A percentile compares a stretch with the other conserved stretches of the same genome.
These are phyloP conservation scores for Triops cancriformis DNA, from an alignment of 1,140 invertebrate species.

Conservation along the genomic window DNA sequence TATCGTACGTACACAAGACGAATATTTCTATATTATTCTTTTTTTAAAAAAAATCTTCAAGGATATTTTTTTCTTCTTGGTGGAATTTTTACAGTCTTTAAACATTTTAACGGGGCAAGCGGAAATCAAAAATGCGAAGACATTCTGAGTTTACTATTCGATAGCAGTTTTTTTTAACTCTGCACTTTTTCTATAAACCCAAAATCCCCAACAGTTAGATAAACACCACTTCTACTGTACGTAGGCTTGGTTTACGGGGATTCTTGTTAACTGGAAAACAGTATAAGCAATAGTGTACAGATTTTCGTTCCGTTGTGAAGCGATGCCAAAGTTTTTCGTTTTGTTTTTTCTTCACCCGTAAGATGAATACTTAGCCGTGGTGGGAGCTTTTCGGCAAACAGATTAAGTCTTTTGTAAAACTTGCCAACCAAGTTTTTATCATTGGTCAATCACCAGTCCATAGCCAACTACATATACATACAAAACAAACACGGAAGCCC, in stretches of 20 bases:
- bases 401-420: neutral
- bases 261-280: neutral
- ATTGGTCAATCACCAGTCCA: too few species aligned
- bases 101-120: neutral
- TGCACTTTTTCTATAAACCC: neutral
- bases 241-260: neutral
- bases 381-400: neutral
- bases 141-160: neutral
- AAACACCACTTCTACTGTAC: neutral
- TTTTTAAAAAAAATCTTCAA: too few species aligned
- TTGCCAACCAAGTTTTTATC: too few species aligned
- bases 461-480: too few species aligned
- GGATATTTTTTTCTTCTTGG: too few species aligned
- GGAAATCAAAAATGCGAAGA: neutral
- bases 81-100: neutral
- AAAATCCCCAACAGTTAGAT: neutral
- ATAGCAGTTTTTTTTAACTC: neutral
- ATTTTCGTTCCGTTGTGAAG: neutral
- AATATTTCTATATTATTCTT: neutral
- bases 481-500: too few species aligned
- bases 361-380: neutral
- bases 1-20: neutral
- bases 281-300: conserved; percentile 9
- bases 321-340: neutral
- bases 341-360: neutral